Conservation (phyloP, 2,888 invertebrate species). For the Nesidiocoris tenuis region DNA sequence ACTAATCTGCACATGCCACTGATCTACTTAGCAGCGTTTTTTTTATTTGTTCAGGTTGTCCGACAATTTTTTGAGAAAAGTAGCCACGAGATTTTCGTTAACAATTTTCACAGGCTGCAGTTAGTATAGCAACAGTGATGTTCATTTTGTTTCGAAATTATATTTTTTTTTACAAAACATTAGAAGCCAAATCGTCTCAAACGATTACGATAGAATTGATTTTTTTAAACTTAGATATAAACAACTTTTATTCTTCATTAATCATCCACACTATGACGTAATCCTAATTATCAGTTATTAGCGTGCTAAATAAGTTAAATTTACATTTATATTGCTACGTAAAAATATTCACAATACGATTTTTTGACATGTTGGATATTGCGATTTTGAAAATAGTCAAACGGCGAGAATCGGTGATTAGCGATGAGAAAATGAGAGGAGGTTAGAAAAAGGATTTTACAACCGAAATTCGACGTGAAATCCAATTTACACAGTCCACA, state of each 20-base stretch:
- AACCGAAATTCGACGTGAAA: too few relatives aligned
- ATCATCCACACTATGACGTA: not conserved
- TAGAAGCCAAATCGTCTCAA: not conserved
- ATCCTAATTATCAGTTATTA: not conserved
- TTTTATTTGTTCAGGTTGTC: not conserved
- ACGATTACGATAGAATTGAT: not conserved
- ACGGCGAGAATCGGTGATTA: too few relatives aligned
- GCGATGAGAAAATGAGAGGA: too few relatives aligned
- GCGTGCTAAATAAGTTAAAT: not conserved
- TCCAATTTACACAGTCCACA: too few relatives aligned
- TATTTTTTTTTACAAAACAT: not conserved
- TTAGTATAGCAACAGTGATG: not conserved
- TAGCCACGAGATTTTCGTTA: constrained; percentile 26
- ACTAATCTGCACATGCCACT: too few relatives aligned
- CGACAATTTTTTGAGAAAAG: constrained; percentile 6
- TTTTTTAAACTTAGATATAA: not conserved
- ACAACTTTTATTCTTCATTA: constrained; percentile 7
- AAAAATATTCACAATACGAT: not conserved
- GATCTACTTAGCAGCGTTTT: not conserved
- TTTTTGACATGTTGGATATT: not conserved
- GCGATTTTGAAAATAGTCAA: not conserved
- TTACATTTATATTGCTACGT: not conserved
- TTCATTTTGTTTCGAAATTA: not conserved
- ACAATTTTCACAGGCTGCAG: constrained; percentile 25
- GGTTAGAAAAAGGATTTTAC: too few relatives aligned